A percentile compares a stretch with the other conserved stretches of the same genome.
Conservation (phyloP, 2,888 invertebrate genomes). For the Polymixis lichenea region DNA sequence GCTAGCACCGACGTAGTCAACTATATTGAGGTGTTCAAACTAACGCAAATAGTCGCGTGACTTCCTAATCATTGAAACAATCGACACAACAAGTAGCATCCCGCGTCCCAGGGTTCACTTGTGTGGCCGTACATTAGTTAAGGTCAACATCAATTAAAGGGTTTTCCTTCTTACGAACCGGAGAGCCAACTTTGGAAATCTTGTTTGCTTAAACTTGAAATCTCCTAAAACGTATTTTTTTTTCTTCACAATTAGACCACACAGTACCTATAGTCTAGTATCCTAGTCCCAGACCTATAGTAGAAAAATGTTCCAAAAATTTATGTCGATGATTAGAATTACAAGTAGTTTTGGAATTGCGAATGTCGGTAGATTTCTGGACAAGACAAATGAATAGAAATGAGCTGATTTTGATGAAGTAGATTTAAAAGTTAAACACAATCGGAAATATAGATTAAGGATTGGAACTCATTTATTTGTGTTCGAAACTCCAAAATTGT, state of each 20-base stretch:
- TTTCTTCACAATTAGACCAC: neutral
- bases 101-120: neutral
- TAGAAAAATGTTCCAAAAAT: neutral
- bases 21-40: neutral
- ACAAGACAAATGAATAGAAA: conserved; percentile 20
- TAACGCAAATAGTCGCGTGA: neutral
- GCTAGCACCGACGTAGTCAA: too few species aligned
- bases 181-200: neutral
- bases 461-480: conserved; percentile 34
- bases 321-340: neutral
- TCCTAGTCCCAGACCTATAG: too few species aligned
- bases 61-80: neutral
- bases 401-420: conserved; percentile 12
- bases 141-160: neutral
- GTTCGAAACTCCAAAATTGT: conserved; percentile 24
- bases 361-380: neutral
- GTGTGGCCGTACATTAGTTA: neutral
- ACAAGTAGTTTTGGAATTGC: neutral
- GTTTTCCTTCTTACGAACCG: neutral
- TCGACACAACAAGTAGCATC: neutral
- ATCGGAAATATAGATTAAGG: conserved; percentile 18
- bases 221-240: neutral
- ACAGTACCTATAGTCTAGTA: neutral
- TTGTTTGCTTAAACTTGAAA: neutral
- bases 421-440: conserved; percentile 30